Base-by-base conservation (phyloP, 53 echinoderm and acorn worm species). In the Hippasteria phrygiana region DNA sequence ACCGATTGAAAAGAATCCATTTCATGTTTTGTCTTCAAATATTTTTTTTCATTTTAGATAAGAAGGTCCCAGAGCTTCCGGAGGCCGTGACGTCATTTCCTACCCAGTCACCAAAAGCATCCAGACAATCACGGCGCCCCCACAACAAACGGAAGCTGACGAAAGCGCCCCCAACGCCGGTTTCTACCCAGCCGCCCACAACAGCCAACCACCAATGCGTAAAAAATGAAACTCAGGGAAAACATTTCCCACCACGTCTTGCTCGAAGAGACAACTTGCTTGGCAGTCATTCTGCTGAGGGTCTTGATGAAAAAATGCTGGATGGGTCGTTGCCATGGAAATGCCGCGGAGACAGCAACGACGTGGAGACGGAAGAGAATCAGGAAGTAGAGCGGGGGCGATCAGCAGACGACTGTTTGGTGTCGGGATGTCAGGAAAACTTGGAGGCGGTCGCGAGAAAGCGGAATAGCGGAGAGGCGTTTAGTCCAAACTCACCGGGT, bases 281-380 rank as follows among this genome's bases (percentile, higher is more conserved):
- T 2, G 39, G 32, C 18, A 39, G 38, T 5, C 55, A 11, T 2
- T 1, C 24, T 0, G 59, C 33, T 0, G 39, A 38, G 11, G 7
- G 6, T 10, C 33, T 42, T 11, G 10, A 10, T 18, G 41, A 42
- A 43, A 20, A 72, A 22, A 24, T 0, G 24, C 39, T 4, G 10
- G 55, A 64, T 1, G 63, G 26, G 81, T 81, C n/a, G n/a, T n/a
- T n/a, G 18, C 65, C 45, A 65, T 42, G 81, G 81, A 64, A 62
- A 81, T 31, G 29, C 43, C 24, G 37, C 22, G 37, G 33, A 3
- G 16, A 17, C 13, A 22, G 33, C 37, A 35, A 31, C 17, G 40
- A 34, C 63, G 4, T 47, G 42, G 26, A 81, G 59, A 28, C 12
- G 16, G 32, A 43, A 64, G 46, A 29, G 36, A 32, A 1, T 0